A percentile compares a stretch with the other conserved stretches of the same genome.
phyloP scores from a whole-genome alignment of 2,888 invertebrate species.

The Altica lythri region DNA sequence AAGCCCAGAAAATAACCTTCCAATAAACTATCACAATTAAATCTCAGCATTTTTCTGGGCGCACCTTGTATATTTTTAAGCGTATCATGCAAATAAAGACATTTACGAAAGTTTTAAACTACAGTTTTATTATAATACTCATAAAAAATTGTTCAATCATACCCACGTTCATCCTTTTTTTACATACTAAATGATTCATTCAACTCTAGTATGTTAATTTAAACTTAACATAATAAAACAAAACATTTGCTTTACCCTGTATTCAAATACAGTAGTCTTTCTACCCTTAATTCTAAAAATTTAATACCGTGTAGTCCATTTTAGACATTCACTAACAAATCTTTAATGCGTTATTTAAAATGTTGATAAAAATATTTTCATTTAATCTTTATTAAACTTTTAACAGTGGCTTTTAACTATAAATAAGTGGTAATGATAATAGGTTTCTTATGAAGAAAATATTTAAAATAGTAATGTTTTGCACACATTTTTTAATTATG shows the following conservation, averaged over 20 bases:
- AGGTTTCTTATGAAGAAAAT: too few species aligned
- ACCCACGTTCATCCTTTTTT: too few species aligned
- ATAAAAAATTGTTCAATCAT: slow-evolving; percentile 29
- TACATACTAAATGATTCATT: too few species aligned
- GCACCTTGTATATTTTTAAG: slow-evolving; percentile 26
- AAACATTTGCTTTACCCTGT: slow-evolving; percentile 37
- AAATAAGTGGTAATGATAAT: too few species aligned
- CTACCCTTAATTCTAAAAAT: slow-evolving; percentile 34
- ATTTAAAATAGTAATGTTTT: too few species aligned
- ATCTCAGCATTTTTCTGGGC: slow-evolving; percentile 16
- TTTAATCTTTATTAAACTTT: too few species aligned
- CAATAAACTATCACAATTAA: slow-evolving; percentile 12
- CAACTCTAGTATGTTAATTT: slow-evolving; percentile 17
- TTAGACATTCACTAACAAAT: too few species aligned
- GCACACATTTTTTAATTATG: too few species aligned
- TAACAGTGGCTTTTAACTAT: too few species aligned
- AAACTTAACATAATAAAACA: slow-evolving; percentile 27
- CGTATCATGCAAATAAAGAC: slow-evolving; percentile 30
- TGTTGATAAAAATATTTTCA: too few species aligned
- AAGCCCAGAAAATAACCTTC: neutral
- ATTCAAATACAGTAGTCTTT: slow-evolving; percentile 37
- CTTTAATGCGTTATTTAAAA: too few species aligned
- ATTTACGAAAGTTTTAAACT: slow-evolving; percentile 2
- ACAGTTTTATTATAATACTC: slow-evolving; percentile 21
- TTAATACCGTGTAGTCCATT: slow-evolving; percentile 36